Evolutionary conservation across 2,113 vertebrate species (phyloP), one percentile per base, ranked within the genome.

Genomic region (Lophochroa leadbeateri): DNA sequence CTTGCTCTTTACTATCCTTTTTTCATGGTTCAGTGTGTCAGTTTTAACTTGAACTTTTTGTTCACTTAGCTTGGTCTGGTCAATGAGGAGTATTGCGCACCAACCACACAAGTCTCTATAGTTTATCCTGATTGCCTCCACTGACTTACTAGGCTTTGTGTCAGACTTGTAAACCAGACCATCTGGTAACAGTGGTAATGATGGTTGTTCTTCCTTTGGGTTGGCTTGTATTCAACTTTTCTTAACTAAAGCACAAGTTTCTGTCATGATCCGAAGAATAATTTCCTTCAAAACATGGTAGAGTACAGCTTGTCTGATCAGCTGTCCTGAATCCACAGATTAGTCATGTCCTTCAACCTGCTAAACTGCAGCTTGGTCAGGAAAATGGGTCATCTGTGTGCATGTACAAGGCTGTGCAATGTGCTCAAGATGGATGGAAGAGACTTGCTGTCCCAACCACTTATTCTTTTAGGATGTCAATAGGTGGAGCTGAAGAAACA

Each of bases 401-500:
- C 10, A 3, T 1, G 20, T 13, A 27, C n/a, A 6, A 33, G 43
- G 24, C 49, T 68, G 13, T 10, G 21, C 13, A 43, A 13, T 25
- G n/a, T 11, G 18, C 25, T 84, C 14, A 20, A 69, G 28, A 29
- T 28, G 13, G 50, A 6, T 1, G 16, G 49, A 24, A 16, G 16
- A 31, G 37, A 49, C 5, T 52, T 41, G 53, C 58, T 92, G 37
- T 50, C 87, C 84, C 63, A 33, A 11, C 3, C 31, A 61, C 71
- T 79, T 25, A 1, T 53, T 37, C 64, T 53, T 58, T 28, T 61
- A 23, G 46, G 15, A 43, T 0, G 37, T 60, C 91, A 68, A 71
- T 80, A 94, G 94, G 35, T 91, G 92, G 92, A 85, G 92, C 79
- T 91, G 93, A 93, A 96, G 63, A 82, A 93, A 80, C 91, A 85